These are phyloP conservation scores for Myrmecobius fasciatus DNA, from an alignment of 2,113 vertebrate genomes.

Conservation along the genomic window DNA sequence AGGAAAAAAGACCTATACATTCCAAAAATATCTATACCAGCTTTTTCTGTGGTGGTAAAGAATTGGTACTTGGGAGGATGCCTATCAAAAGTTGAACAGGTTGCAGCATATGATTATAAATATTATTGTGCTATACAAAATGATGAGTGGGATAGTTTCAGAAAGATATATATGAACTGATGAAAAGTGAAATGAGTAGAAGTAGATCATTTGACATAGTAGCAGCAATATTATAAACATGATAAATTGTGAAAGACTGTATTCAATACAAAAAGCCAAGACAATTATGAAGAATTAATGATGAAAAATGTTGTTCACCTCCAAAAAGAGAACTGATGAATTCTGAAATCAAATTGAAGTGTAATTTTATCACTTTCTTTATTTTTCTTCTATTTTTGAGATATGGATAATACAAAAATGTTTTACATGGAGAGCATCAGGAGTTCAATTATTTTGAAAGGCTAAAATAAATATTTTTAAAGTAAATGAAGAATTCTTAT, in stretches of 20 bases:
- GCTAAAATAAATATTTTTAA: not conserved
- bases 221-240: not conserved
- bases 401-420: not conserved
- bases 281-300: not conserved
- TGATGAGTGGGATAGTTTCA: not conserved
- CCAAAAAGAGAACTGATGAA: not conserved
- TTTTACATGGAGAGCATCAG: not conserved
- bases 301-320: not conserved
- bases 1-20: too few species aligned
- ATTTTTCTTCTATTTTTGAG: not conserved
- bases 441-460: not conserved
- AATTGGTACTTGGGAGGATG: not conserved
- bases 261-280: not conserved
- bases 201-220: not conserved
- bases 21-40: too few species aligned
- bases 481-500: not conserved
- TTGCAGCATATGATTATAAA: not conserved
- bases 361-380: not conserved
- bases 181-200: not conserved
- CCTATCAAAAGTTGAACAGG: not conserved
- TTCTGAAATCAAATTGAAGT: not conserved
- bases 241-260: not conserved
- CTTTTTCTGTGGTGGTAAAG: not conserved
- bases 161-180: not conserved
- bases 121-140: not conserved